phyloP scores from a whole-genome alignment of 2,888 invertebrate species.

The Lucinisca nassula region DNA sequence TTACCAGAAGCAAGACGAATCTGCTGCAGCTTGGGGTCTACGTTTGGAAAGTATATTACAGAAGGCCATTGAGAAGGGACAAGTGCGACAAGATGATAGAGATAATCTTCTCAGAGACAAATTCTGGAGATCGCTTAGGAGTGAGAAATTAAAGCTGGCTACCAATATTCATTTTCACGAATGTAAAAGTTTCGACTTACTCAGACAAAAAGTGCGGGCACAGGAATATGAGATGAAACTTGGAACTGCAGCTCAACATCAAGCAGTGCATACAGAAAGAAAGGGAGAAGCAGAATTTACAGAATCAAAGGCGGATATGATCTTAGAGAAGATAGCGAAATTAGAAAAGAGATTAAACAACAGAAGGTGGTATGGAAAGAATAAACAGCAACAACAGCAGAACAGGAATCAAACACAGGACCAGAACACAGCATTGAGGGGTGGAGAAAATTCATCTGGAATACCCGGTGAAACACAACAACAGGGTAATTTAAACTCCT shows the following conservation, averaged over 20 bases:
- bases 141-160: background rate
- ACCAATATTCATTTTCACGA: background rate
- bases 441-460: background rate
- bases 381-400: background rate
- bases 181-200: background rate
- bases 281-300: background rate
- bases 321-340: background rate
- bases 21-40: background rate
- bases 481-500: background rate
- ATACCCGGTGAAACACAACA: no score
- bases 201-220: background rate
- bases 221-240: background rate
- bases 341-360: background rate
- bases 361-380: background rate
- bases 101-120: background rate
- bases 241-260: background rate
- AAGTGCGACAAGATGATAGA: background rate
- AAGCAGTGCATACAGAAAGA: background rate
- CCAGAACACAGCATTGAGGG: background rate
- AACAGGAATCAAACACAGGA: background rate
- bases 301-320: background rate
- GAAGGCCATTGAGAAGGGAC: background rate
- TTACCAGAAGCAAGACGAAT: background rate
- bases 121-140: background rate
- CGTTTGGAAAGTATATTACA: background rate